Evolutionary conservation across 2,797 vertebrate genomes (phyloP).

Genomic region (Rhabdomys pumilio): DNA sequence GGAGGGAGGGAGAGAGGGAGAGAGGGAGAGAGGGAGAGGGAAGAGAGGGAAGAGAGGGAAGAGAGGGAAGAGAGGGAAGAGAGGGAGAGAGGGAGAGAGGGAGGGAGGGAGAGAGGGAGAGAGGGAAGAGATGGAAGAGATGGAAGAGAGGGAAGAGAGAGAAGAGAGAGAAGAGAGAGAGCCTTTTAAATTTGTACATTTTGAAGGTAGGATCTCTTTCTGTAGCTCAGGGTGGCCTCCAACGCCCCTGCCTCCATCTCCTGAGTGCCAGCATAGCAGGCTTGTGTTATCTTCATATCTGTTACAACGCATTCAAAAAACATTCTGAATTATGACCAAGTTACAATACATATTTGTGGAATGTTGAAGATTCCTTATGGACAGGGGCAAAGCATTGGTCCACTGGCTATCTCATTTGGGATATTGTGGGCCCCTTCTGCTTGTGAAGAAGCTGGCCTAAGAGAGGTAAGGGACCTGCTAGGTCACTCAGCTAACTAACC

Average conservation of each 20-base stretch:
- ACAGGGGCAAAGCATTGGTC: not conserved
- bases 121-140: no score
- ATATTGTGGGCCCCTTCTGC: not conserved
- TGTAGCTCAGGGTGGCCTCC: not conserved
- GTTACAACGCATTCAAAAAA: not conserved
- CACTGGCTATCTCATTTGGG: not conserved
- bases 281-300: not conserved
- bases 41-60: no score
- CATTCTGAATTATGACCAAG: not conserved
- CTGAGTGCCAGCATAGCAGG: not conserved
- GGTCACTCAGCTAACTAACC: not conserved
- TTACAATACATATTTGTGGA: not conserved
- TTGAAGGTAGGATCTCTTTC: not conserved
- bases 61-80: no score
- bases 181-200: not conserved
- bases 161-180: not conserved
- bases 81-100: no score
- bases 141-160: no score
- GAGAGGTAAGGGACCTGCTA: not conserved
- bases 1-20: not conserved
- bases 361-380: conserved; percentile 34
- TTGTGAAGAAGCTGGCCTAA: not conserved
- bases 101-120: no score
- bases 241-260: not conserved
- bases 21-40: not conserved